Evolutionary conservation across 2,797 vertebrate species (phyloP), one percentile per base, ranked within the genome.

Genomic region (Chromis chromis): DNA sequence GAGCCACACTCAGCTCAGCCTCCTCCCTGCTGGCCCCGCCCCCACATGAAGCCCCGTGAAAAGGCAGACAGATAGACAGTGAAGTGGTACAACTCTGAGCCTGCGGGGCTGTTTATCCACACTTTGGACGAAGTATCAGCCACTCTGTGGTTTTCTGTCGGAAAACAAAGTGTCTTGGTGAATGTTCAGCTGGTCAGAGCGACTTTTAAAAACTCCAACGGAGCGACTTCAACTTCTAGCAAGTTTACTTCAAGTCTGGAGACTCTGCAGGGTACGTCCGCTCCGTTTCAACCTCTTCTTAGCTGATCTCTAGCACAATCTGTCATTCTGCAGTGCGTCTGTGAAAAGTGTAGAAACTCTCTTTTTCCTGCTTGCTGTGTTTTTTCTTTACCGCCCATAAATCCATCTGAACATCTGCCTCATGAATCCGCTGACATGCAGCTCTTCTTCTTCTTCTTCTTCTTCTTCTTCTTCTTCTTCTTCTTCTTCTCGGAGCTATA

Each of bases 201-300:
- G 33, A n/a, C 60, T 46, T 39, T 68, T 25, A 25, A 25, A 25
- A 70, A 11, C 56, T 31, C 62, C 65, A 31, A 27, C 64, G 57
- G 62, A 85, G 65, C 72, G 63, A 82, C 87, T 77, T 69, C 44
- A 70, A 63, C 85, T 84, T 86, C 74, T 33, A 28, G 66, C 72
- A 66, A 84, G 57, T 88, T 74, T 31, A 8, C 67, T 73, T 36
- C 25, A 25, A 25, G 73, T 78, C 69, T 68, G 86, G 76, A 84
- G 82, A 81, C 81, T 77, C 74, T 86, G 74, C 63, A 79, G 49
- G 93, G 93, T 94, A 92, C 48, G 93, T 94, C 77, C 71, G 65
- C 61, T 75, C 44, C 21, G 55, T 64, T 54, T 64, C 7, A 33
- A n/a, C 6, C 7, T 16, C 46, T 58, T 22, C 14, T 56, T 25